Conservation (phyloP, 2,113 vertebrate species). For the human (Homo sapiens) region DNA sequence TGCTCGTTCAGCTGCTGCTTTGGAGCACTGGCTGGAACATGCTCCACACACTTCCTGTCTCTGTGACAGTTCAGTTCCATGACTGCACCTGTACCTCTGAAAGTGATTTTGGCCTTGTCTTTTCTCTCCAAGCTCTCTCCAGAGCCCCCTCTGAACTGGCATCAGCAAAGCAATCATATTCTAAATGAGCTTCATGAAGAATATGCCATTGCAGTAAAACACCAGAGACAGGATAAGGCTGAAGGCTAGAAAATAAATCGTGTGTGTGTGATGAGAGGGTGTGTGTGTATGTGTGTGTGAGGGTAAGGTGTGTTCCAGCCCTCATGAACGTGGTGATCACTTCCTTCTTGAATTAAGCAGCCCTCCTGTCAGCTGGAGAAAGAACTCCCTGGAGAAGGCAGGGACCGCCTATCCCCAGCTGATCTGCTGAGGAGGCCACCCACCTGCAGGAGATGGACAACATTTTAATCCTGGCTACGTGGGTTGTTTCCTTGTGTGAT, state of each 20-base stretch:
- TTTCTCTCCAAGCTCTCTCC: neutral
- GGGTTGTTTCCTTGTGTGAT: neutral
- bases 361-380: neutral
- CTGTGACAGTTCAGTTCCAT: neutral
- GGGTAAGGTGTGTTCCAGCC: slow-evolving; percentile 46
- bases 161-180: slow-evolving; percentile 41
- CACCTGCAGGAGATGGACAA: accelerated
- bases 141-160: neutral
- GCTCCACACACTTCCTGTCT: too few relatives aligned
- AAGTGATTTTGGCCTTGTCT: neutral
- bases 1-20: neutral
- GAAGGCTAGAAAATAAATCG: slow-evolving; percentile 75
- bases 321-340: slow-evolving; percentile 46
- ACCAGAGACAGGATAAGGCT: slow-evolving; percentile 73
- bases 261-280: neutral
- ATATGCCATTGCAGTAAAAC: slow-evolving; percentile 76
- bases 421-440: neutral
- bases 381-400: neutral
- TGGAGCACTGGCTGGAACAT: neutral
- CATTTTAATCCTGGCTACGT: neutral
- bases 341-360: neutral
- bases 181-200: slow-evolving; percentile 65
- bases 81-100: neutral
- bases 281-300: neutral
- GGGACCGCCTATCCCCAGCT: neutral